Conservation (phyloP, 2,797 vertebrate species). For the Oreortyx pictus region DNA sequence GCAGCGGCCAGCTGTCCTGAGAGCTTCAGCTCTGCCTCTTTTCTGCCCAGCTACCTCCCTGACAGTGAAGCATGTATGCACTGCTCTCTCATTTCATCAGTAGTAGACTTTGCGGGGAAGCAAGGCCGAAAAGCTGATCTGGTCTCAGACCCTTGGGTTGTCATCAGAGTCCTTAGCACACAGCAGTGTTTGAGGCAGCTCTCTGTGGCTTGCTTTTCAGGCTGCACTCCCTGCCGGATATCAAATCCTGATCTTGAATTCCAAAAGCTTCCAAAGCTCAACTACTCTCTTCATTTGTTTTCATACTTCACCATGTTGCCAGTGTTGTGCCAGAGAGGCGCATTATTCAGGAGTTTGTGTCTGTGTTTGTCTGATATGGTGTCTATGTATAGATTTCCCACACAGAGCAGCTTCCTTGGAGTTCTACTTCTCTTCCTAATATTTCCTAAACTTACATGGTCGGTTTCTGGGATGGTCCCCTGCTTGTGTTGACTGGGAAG, state of each 20-base stretch:
- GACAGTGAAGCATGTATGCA: rapidly evolving
- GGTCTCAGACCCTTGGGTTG: rapidly evolving
- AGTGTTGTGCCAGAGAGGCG: neutral
- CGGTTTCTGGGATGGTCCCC: rapidly evolving
- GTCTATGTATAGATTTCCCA: neutral
- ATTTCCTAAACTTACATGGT: rapidly evolving
- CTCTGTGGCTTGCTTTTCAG: rapidly evolving
- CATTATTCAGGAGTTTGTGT: rapidly evolving
- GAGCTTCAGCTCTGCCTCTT: rapidly evolving
- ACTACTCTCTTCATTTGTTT: rapidly evolving
- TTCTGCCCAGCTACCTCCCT: rapidly evolving
- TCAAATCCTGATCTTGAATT: neutral
- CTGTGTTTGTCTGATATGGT: rapidly evolving
- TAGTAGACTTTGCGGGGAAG: rapidly evolving
- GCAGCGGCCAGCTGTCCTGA: rapidly evolving
- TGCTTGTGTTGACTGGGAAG: rapidly evolving
- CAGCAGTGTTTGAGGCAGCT: rapidly evolving
- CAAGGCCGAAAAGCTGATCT: rapidly evolving
- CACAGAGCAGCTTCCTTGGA: neutral
- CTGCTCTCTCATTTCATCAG: neutral
- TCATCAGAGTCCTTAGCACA: rapidly evolving
- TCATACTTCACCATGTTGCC: rapidly evolving
- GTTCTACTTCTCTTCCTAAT: neutral
- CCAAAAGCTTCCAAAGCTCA: neutral
- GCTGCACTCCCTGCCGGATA: rapidly evolving